Evolutionary conservation across 2,113 vertebrate genomes (phyloP).

Genomic region (Aphelocoma coerulescens): DNA sequence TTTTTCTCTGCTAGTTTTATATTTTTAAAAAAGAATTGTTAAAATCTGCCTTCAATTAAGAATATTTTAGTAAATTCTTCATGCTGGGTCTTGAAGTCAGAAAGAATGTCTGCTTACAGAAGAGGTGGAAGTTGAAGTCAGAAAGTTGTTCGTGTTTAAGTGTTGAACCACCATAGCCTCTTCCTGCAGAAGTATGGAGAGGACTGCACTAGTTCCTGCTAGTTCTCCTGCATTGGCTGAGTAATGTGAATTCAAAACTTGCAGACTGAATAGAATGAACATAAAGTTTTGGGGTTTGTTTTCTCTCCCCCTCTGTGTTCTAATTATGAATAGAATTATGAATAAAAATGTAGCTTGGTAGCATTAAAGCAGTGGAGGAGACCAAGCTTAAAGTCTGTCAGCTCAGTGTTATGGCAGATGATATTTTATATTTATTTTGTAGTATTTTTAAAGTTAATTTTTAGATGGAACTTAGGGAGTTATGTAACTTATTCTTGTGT

Average conservation of each 20-base stretch:
- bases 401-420: neutral
- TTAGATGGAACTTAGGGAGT: neutral
- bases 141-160: neutral
- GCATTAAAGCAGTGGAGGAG: neutral
- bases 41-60: neutral
- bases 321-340: neutral
- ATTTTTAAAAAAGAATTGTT: neutral
- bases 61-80: neutral
- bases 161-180: neutral
- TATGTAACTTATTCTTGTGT: neutral
- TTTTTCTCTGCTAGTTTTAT: neutral
- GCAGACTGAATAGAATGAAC: neutral
- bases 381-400: neutral
- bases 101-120: neutral
- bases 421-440: neutral
- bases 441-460: neutral
- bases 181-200: neutral
- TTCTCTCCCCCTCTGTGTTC: neutral
- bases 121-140: neutral
- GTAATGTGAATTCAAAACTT: neutral
- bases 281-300: neutral
- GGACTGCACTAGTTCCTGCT: neutral
- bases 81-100: neutral
- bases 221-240: neutral
- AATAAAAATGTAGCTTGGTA: neutral